Base-by-base conservation (phyloP, 35 echinoderm and acorn worm species). In the Acanthaster planci region DNA sequence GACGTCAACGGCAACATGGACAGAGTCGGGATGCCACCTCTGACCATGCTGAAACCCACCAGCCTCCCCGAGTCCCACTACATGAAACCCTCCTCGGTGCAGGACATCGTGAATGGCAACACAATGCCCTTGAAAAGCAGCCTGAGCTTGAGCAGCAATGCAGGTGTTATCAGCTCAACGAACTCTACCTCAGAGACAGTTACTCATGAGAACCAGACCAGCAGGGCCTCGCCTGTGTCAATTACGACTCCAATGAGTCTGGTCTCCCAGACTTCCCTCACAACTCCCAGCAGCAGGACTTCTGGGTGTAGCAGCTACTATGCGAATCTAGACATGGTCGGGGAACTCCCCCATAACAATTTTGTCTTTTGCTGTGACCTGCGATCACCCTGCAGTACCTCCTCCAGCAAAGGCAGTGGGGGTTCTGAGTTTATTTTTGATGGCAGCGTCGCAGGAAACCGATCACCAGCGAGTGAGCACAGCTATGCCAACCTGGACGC, bases 241-340 rank as follows among this genome's bases (percentile, higher is more conserved):
- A 32, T 76, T 15, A 77, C 67, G 40, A 86, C 64, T 32, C 64
- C 64, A 3, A 21, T 72, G 19, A 72, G 64, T 8, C 8, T 35
- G 64, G 53, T 39, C 2, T 77, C 84, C 26, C 76, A 51, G 64
- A 78, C 35, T 0, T 77, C 84, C 26, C 76, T 76, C 14, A 86
- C 77, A 22, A 47, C 83, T 18, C 37, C 84, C 6, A 80, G 60
- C 17, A 84, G 72, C 35, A 47, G 56, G 15, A 89, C 59, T n/a
- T 93, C 85, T 0, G 91, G 83, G 30, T 35, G 55, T n/a, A 47
- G 55, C n/a, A 64, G 85, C 12, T 93, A 88, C 58, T 97, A 97
- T 77, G 90, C 91, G 77, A 97, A 97, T 67, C 81, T 97, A 59
- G 94, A 97, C 87, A 97, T 87, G 0, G 88, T 85, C 8, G 94